These are phyloP conservation scores for Hydractinia echinata DNA, from an alignment of 30 jellyfish, hydroid and myxozoan species.

Conservation along the genomic window DNA sequence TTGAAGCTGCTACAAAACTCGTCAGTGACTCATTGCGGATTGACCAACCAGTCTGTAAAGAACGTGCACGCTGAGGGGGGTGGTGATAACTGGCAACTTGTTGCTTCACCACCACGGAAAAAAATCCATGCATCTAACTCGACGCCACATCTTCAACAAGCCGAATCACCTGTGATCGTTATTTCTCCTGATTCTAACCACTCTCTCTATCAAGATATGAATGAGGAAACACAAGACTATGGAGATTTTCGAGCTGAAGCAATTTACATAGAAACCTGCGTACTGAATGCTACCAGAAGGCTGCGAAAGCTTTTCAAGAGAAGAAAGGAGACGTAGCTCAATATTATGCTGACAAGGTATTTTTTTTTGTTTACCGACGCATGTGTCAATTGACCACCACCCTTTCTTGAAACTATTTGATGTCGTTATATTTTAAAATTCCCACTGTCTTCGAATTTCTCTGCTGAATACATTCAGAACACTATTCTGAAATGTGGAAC, in stretches of 20 bases:
- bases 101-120: slow-evolving; percentile 2
- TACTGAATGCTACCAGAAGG: slow-evolving; percentile 47
- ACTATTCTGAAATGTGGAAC: no score
- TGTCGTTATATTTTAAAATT: no score
- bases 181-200: background rate
- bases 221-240: slow-evolving; percentile 34
- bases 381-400: no score
- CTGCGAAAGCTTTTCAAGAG: slow-evolving; percentile 67
- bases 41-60: background rate
- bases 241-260: slow-evolving; percentile 84
- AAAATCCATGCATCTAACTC: background rate
- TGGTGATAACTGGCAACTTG: background rate
- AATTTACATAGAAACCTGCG: slow-evolving; percentile 50
- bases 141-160: background rate
- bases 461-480: no score
- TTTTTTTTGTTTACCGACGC: background rate
- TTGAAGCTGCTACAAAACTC: background rate
- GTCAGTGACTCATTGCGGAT: slow-evolving; percentile 11
- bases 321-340: slow-evolving; percentile 57
- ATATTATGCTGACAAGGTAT: slow-evolving; percentile 62
- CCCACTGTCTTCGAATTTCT: no score
- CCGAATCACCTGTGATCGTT: background rate
- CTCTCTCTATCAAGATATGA: background rate
- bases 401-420: no score
- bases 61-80: background rate